Evolutionary conservation across 2,797 vertebrate genomes (phyloP).

Genomic region (Anabacerthia variegaticeps): DNA sequence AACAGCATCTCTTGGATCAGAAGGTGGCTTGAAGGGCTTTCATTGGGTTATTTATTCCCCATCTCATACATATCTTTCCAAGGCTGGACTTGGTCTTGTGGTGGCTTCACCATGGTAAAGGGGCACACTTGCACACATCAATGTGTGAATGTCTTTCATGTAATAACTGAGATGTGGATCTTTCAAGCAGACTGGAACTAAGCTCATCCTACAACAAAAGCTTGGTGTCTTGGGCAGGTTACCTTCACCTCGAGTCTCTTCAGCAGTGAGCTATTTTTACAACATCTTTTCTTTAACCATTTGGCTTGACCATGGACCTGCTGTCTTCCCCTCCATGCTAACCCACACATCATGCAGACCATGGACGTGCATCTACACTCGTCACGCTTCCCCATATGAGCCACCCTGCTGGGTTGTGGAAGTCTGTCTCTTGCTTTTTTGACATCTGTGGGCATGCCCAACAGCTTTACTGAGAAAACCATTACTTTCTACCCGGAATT

Average conservation of each 20-base stretch:
- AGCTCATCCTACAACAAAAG: background rate
- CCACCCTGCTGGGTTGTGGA: background rate
- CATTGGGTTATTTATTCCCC: background rate
- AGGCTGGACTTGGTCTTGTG: background rate
- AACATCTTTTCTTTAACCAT: background rate
- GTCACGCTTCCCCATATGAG: background rate
- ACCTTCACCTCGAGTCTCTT: background rate
- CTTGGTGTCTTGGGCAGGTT: background rate
- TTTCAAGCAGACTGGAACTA: background rate
- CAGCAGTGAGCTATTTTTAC: background rate
- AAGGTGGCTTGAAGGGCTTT: background rate
- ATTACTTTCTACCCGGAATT: background rate
- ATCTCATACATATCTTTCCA: background rate
- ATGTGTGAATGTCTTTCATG: background rate
- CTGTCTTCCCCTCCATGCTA: background rate
- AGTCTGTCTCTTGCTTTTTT: background rate
- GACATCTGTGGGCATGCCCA: background rate
- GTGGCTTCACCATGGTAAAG: background rate
- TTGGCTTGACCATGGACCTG: background rate
- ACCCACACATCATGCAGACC: background rate
- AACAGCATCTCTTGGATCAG: background rate
- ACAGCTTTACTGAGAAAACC: background rate
- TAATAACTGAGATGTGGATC: fast-evolving
- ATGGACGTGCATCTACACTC: fast-evolving
- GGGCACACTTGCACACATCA: background rate